Evolutionary conservation across 2,113 vertebrate genomes (phyloP).

Genomic region (Gnathonemus longibarbis): DNA sequence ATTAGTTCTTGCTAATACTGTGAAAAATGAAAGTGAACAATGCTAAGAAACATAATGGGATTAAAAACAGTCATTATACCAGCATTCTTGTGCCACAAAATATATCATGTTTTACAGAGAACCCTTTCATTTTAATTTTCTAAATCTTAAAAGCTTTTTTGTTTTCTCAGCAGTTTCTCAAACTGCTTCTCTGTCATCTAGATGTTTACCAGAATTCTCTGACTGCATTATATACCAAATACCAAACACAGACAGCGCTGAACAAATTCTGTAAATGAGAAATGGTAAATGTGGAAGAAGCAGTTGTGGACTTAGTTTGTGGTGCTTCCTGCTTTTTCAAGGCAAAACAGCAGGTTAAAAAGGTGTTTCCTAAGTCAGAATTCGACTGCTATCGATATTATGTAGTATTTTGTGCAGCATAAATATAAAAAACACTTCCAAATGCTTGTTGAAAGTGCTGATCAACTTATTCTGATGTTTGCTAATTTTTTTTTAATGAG

Average conservation of each 20-base stretch:
- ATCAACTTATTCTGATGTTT: too few relatives aligned
- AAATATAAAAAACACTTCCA: too few relatives aligned
- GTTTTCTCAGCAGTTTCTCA: neutral
- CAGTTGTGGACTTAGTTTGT: too few relatives aligned
- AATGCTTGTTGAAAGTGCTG: too few relatives aligned
- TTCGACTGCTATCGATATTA: too few relatives aligned
- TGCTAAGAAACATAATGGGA: neutral
- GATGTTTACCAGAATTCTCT: neutral
- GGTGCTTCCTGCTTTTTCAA: too few relatives aligned
- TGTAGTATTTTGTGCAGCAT: too few relatives aligned
- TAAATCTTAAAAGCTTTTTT: neutral
- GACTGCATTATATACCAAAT: neutral
- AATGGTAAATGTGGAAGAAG: neutral
- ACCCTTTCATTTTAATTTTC: neutral
- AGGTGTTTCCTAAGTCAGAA: too few relatives aligned
- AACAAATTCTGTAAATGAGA: neutral
- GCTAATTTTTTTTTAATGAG: too few relatives aligned
- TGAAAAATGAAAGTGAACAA: neutral
- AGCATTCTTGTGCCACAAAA: neutral
- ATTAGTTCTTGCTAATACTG: neutral
- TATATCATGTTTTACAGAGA: neutral
- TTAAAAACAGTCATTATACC: too few relatives aligned
- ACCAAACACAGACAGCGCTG: neutral
- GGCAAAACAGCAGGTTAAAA: too few relatives aligned
- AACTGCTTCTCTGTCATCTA: neutral